These are phyloP conservation scores for Hippoglossus hippoglossus DNA, from an alignment of 2,797 vertebrate species.

Conservation along the genomic window DNA sequence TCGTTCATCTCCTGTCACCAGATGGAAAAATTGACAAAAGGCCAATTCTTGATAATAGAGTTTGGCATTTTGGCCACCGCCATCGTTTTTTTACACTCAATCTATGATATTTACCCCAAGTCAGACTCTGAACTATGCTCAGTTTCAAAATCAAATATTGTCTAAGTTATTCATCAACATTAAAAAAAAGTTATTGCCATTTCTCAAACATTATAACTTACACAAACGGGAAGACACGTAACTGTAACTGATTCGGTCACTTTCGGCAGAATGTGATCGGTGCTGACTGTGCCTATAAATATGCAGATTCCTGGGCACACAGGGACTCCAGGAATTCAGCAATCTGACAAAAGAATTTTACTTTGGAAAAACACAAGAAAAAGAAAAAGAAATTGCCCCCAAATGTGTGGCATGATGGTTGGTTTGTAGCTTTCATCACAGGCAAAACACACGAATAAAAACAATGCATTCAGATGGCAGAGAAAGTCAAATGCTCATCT, in stretches of 20 bases:
- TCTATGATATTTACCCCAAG: neutral
- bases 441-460: neutral
- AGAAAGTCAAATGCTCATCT: slow-evolving; percentile 29
- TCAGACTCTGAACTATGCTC: neutral
- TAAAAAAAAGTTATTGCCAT: no score
- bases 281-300: neutral
- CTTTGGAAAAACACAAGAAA: neutral
- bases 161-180: no score
- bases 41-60: no score
- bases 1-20: no score
- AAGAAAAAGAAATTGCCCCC: neutral
- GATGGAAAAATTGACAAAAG: no score
- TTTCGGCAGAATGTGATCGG: no score
- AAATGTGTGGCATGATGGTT: slow-evolving; percentile 6
- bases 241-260: no score
- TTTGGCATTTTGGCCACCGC: no score
- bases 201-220: no score
- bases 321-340: slow-evolving; percentile 4
- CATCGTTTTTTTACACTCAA: neutral
- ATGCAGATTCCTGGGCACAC: neutral
- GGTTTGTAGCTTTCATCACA: slow-evolving; percentile 23
- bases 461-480: neutral
- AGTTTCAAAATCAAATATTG: neutral
- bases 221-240: no score
- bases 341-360: neutral